Conservation (phyloP, 53 echinoderm and acorn worm genomes). For the Echinometra lucunter region DNA sequence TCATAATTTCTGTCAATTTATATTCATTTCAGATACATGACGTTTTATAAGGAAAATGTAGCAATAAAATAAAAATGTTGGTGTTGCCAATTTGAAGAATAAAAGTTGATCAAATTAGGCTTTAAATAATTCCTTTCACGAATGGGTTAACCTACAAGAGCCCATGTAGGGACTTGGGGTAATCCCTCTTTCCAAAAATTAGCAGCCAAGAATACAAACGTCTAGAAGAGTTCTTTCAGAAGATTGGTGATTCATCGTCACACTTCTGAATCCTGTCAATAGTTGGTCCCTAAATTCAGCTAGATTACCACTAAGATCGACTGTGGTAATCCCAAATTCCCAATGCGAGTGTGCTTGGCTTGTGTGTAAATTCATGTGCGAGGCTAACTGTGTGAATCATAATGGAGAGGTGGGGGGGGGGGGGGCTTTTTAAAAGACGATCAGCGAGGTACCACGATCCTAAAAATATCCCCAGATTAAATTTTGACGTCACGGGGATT, state of each 20-base stretch:
- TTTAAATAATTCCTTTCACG: no score
- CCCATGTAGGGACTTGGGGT: not conserved
- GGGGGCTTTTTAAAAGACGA: no score
- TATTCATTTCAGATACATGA: no score
- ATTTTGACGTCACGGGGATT: not conserved
- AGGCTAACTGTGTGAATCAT: not conserved
- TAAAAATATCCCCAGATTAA: not conserved
- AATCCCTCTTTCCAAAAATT: not conserved
- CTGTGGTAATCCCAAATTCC: not conserved
- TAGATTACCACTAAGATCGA: not conserved
- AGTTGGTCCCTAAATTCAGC: not conserved
- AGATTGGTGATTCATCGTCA: slow-evolving; percentile 10
- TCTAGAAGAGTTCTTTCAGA: not conserved
- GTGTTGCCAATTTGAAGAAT: no score
- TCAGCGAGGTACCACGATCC: not conserved
- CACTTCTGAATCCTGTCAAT: not conserved
- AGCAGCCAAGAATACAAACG: not conserved
- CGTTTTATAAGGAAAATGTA: no score
- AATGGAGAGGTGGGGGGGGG: not conserved
- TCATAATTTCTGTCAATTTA: no score
- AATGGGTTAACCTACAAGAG: not conserved
- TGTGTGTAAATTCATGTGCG: not conserved
- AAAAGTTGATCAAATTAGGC: no score
- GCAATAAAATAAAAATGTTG: no score
- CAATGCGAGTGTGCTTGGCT: not conserved